phyloP scores from a whole-genome alignment of 2,888 invertebrate genomes.

The Selenia dentaria region DNA sequence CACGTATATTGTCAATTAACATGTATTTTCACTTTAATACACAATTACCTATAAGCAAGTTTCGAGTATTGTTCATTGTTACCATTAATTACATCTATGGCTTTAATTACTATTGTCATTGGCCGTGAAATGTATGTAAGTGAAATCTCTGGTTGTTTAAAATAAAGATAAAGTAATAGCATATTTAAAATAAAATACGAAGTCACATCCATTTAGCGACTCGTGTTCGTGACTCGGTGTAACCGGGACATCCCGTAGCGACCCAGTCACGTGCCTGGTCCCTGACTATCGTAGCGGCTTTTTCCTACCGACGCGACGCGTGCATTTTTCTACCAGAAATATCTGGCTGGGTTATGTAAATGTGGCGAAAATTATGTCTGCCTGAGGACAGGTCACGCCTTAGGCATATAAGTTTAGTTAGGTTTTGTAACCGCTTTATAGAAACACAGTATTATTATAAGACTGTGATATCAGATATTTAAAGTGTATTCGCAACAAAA shows the following conservation, averaged over 20 bases:
- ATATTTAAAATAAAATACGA: background rate
- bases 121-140: no score
- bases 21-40: no score
- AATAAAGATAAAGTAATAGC: background rate
- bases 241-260: conserved; percentile 11
- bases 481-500: no score
- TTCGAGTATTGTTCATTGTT: no score
- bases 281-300: conserved; percentile 4
- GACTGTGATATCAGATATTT: no score
- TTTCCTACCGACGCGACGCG: conserved; percentile 7
- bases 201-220: conserved; percentile 3
- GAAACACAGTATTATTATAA: no score
- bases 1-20: no score
- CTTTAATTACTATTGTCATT: no score
- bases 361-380: conserved; percentile 7
- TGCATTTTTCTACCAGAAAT: conserved; percentile 6
- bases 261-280: conserved; percentile 16
- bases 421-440: no score
- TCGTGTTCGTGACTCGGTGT: conserved; percentile 6
- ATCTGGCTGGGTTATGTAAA: conserved; percentile 1
- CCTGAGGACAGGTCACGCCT: conserved; percentile 1
- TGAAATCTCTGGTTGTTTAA: no score
- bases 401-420: background rate
- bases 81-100: no score
- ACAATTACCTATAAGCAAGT: no score